Base-by-base conservation (phyloP, 2,888 invertebrate genomes). In the Rugalucina vietnamica region DNA sequence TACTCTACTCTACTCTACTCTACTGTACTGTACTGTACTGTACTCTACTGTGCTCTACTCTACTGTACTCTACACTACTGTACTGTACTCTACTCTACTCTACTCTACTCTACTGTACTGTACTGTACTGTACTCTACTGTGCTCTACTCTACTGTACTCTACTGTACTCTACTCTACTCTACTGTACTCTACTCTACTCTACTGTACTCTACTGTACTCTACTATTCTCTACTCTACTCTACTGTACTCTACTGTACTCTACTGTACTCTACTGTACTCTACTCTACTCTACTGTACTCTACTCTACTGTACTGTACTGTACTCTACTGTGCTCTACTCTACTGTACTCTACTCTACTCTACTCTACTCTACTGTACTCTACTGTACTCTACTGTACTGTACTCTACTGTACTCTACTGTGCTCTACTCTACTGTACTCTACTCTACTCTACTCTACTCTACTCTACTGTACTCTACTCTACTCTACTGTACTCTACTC, bases 121-220 rank as follows among this genome's bases (percentile, higher is more conserved):
- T 65, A 75, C 75, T 80, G 27, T 65, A 65, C 80, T 75, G 32
- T 76, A 70, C 76, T 81, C 71, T 76, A 75, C 54, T 76, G 5
- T 18, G 36, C 69, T 24, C 24, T n/a, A 10, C 43, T 78, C 79
- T 73, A 79, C 73, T 74, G 43, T 60, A 79, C 79, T 79, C 54
- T 37, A 57, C 73, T 73, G 14, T 73, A 73, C 79, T 54, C 60
- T 80, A 74, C 73, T 34, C 37, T 73, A 73, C 79, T 74, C 37
- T 54, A 69, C 70, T 70, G 76, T 54, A 14, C 76, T 50, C n/a
- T 36, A 50, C 70, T 71, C 79, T 57, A 72, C 60, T 60, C 65
- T 60, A 79, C 79, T 79, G 34, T 37, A 57, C 73, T 73, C 34
- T 73, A 73, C 79, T 54, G 37, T 80, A 74, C 73, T 34, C 37